Percentiles rank a stretch among this genome's conserved stretches.
These are phyloP conservation scores for Prorops nasuta DNA, from an alignment of 1,140 invertebrate species.

Conservation along the genomic window DNA sequence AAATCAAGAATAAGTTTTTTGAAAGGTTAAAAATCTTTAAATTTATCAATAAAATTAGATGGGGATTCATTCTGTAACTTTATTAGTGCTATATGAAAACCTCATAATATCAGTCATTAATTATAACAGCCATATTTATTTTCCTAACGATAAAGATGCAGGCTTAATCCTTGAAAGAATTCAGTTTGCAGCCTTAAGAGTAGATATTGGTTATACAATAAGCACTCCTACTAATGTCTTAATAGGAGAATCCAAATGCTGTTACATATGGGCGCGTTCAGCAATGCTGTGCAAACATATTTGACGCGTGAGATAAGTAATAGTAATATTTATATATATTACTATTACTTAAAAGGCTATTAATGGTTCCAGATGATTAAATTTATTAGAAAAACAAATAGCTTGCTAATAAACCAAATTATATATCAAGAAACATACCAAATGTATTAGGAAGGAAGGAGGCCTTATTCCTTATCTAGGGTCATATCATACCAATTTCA, in stretches of 20 bases:
- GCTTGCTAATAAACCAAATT: no score
- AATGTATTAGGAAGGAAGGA: no score
- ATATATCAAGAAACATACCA: no score
- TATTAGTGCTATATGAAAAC: constrained; percentile 11
- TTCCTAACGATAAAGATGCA: neutral
- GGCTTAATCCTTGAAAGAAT: constrained; percentile 3
- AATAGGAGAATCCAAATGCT: constrained; percentile 11
- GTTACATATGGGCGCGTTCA: no score
- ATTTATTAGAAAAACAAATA: no score
- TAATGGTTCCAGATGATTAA: no score
- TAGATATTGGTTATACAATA: constrained; percentile 11
- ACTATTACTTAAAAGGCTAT: no score
- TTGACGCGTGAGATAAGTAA: no score
- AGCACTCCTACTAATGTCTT: constrained; percentile 16
- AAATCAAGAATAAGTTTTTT: constrained; percentile 1
- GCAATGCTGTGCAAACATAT: no score
- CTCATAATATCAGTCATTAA: constrained; percentile 13
- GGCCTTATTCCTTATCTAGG: no score
- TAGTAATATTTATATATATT: no score
- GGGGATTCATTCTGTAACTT: constrained; percentile 6
- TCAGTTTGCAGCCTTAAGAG: constrained; percentile 12
- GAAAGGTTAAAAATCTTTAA: constrained; percentile 10
- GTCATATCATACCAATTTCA: no score
- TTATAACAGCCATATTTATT: constrained; percentile 10
- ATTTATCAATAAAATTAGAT: constrained; percentile 7